These are phyloP conservation scores for Myiozetetes cayanensis DNA, from an alignment of 2,113 vertebrate genomes.

Conservation along the genomic window DNA sequence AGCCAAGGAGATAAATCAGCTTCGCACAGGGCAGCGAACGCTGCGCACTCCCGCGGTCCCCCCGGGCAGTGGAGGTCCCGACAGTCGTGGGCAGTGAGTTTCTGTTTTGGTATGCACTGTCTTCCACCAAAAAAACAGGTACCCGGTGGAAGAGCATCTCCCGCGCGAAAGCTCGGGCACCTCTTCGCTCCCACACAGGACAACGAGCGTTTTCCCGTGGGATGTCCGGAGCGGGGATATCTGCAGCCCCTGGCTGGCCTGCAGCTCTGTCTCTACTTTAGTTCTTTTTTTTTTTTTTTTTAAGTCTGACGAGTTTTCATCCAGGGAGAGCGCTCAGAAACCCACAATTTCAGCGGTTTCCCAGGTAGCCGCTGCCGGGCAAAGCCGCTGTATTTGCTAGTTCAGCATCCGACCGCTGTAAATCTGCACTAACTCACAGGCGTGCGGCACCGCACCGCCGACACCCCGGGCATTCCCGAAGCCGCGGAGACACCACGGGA, in stretches of 20 bases:
- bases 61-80: not conserved
- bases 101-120: not conserved
- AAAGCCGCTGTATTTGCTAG: not conserved
- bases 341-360: not conserved
- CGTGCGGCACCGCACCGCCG: too few species aligned
- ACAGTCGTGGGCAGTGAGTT: accelerated
- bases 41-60: not conserved
- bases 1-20: not conserved
- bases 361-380: not conserved
- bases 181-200: not conserved
- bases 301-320: not conserved
- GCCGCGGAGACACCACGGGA: not conserved
- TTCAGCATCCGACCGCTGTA: not conserved
- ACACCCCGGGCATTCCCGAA: accelerated
- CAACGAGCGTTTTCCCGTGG: not conserved
- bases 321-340: not conserved
- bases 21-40: not conserved
- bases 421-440: not conserved
- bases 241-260: not conserved
- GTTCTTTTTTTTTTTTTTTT: too few species aligned
- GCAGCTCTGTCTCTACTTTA: not conserved
- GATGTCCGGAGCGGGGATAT: not conserved
- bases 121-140: not conserved
- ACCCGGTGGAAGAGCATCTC: not conserved
- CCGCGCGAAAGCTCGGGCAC: not conserved